Base-by-base conservation (phyloP, 2,888 invertebrate species). In the Odontothrips loti region DNA sequence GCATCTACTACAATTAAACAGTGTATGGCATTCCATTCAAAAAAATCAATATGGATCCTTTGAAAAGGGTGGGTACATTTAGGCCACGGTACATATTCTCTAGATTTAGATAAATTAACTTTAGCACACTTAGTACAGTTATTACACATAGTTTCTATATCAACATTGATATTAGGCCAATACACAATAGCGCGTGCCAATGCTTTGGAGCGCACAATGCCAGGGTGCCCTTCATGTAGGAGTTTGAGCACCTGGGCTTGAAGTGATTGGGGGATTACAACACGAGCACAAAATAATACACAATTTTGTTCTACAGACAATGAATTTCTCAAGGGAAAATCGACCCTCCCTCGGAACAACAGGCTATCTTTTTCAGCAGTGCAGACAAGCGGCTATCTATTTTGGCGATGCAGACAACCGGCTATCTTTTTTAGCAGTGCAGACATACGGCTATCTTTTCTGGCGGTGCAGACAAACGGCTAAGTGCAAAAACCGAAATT, bases 181-280 rank as follows among this genome's bases (percentile, higher is more conserved):
- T 84, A 84, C 79, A 82, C 82, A 75, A 83, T 82, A 11, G 83
- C 82, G 20, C 83, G 29, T 17, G 82, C 81, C 15, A 84, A 80
- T 84, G 83, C 83, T 83, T 84, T 83, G 10, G 83, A 82, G 75
- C 84, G 51, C 68, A 83, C 82, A 75, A 84, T 82, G n/a, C 84
- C 84, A 27, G 82, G 75, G 48, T 84, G 84, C 47, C 83, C 82
- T 78, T 83, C 83, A 81, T 83, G 84, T 79, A 84, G 83, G 3
- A 84, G 80, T 29, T 82, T 58, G 51, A 84, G 75, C 80, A 83
- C 79, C 47, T 83, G 80, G 17, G 75, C 29, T 47, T 79, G 79
- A 11, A 82, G 80, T 68, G 63, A 27, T 17, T 82, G 15, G 12
- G 83, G 84, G 29, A 84, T 82, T 34, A 84, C 81, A 79, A 84